Evolutionary conservation across 2,113 vertebrate genomes (phyloP), one percentile per base, ranked within the genome.

Genomic region (Parotia lawesii): DNA sequence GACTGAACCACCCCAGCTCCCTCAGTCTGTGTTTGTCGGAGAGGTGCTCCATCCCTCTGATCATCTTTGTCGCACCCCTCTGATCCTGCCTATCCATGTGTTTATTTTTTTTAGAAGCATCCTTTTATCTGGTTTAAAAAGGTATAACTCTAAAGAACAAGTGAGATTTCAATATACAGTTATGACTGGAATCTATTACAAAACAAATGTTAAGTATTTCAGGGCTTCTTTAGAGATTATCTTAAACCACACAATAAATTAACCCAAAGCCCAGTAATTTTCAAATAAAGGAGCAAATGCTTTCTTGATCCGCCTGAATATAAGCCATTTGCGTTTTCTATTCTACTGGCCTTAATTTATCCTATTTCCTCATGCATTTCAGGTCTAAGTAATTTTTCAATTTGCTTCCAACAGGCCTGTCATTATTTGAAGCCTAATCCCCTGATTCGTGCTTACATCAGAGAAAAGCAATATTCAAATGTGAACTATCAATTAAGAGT

Each of bases 341-440:
- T 70, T 89, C 51, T 74, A 50, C 25, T 51, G 13, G 20, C 40
- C 51, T 91, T 83, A 87, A 91, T 73, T 89, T 33, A 76, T 45
- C 21, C 28, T 45, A 94, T 64, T 85, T 93, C 75, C 60, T 83
- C 51, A 53, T 4, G 44, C 21, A 77, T 47, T 83, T 85, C 51
- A 87, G 12, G 53, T 65, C 33, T 75, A 83, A 87, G 51, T 70
- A 88, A 90, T 80, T 94, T 94, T 90, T 77, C 82, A 80, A 37
- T 89, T 80, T 93, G 25, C 31, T 40, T 90, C 64, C 71, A 94
- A 92, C 50, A 85, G 31, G n/a, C 38, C 18, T 62, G 50, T 61
- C 42, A 70, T 91, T 90, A 91, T 56, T 73, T 87, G 77, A 95
- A 94, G 50, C 19, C 58, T 96, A 91, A 94, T 91, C 42, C 42